Evolutionary conservation across 2,797 vertebrate species (phyloP), one percentile per base, ranked within the genome.

Genomic region (Lithobates pipiens): DNA sequence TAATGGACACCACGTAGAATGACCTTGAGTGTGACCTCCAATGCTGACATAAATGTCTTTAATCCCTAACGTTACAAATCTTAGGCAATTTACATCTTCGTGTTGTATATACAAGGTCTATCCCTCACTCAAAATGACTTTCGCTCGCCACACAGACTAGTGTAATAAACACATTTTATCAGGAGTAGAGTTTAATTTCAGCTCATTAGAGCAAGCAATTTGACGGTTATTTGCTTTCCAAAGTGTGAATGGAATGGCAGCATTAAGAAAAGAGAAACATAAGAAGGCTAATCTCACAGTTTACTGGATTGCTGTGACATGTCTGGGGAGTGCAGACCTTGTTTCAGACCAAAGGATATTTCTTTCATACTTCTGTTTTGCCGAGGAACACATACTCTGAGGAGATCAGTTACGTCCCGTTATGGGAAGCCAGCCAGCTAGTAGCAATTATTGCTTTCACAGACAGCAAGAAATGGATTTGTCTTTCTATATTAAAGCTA

Each of bases 171-270:
- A 87, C 82, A 88, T 91, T 91, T 91, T 91, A 91, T 90, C 88
- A 91, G 88, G 88, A 88, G 88, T 89, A 80, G 0, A 90, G 90
- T 91, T 93, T 91, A 93, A 93, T 93, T 92, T 92, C 89, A 86
- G 84, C 86, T 91, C 90, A 92, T 92, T 91, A 93, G 90, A 91
- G 90, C 90, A 91, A 89, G 90, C 91, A 92, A 91, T 92, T 92
- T 92, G 88, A 88, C 88, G 88, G 88, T 91, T 92, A 91, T 92
- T 93, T 92, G 90, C 89, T 91, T 91, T 91, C 90, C 90, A 91
- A 91, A 90, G 89, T 90, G 89, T 91, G 90, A 92, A 91, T 91
- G 91, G 90, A 92, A 89, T 82, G 88, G 88, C 81, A 88, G 90
- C 88, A 92, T 91, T 89, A 88, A 84, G 84, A 79, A 87, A 88